A percentile compares a stretch with the other conserved stretches of the same genome.
These are phyloP conservation scores for Poecile atricapillus DNA, from an alignment of 2,113 vertebrate species.

Conservation along the genomic window DNA sequence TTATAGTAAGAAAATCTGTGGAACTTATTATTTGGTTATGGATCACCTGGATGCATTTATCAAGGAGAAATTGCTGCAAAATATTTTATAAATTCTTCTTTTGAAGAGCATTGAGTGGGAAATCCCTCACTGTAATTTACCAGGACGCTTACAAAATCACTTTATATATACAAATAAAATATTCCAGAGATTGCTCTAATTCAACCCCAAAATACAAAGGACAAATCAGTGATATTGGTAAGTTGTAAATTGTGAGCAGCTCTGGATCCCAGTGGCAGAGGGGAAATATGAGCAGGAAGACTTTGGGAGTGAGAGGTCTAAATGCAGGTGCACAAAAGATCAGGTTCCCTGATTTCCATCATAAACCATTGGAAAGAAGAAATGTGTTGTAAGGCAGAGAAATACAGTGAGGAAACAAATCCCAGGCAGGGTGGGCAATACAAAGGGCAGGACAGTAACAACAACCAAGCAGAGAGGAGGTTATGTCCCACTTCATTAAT, in stretches of 20 bases:
- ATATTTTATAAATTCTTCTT: neutral
- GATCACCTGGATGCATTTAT: neutral
- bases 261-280: neutral
- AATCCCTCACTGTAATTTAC: neutral
- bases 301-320: neutral
- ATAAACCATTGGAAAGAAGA: neutral
- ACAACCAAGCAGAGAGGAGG: slow-evolving; percentile 42
- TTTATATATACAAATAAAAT: neutral
- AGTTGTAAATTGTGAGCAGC: neutral
- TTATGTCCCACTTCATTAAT: neutral
- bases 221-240: neutral
- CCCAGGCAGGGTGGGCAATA: neutral
- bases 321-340: neutral
- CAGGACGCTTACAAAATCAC: neutral
- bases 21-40: neutral
- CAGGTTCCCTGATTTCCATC: neutral
- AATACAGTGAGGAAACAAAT: neutral
- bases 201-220: neutral
- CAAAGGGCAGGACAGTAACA: neutral
- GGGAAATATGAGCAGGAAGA: neutral
- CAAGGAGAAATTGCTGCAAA: neutral
- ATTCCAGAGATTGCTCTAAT: neutral
- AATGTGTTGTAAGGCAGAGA: neutral
- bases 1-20: neutral
- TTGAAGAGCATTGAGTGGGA: neutral